Percentiles rank a stretch among this genome's conserved stretches.
Conservation (phyloP, 2,797 vertebrate species). For the Syngnathus rostellatus region DNA sequence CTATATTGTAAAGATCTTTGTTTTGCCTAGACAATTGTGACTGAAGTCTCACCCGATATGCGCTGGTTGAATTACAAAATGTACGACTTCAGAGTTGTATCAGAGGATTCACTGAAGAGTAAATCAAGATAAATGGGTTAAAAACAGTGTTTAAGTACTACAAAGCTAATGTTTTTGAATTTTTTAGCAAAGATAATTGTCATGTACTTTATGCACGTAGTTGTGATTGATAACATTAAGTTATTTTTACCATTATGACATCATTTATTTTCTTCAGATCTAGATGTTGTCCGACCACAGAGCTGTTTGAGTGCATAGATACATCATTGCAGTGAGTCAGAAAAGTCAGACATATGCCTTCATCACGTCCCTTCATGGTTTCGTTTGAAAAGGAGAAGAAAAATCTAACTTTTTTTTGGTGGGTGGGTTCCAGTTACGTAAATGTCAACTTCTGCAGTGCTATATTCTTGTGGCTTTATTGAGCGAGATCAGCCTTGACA, state of each 20-base stretch:
- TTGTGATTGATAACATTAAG: not conserved
- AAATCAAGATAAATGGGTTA: not conserved
- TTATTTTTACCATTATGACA: not conserved
- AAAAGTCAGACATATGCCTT: not conserved
- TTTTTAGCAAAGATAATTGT: not conserved
- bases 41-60: too few relatives aligned
- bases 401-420: not conserved
- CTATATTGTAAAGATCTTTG: too few relatives aligned
- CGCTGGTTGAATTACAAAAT: too few relatives aligned
- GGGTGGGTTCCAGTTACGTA: not conserved
- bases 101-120: not conserved
- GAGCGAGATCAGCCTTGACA: constrained; percentile 5
- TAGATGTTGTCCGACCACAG: not conserved
- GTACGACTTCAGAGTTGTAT: not conserved
- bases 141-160: too few relatives aligned
- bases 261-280: not conserved
- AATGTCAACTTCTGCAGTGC: not conserved
- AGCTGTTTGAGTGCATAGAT: not conserved
- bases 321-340: not conserved
- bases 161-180: not conserved
- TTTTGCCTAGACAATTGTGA: too few relatives aligned
- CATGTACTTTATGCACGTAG: not conserved
- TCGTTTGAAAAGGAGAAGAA: not conserved
- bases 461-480: not conserved
- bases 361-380: not conserved